phyloP scores from a whole-genome alignment of 2,113 vertebrate genomes.

The Stegostoma tigrinum region DNA sequence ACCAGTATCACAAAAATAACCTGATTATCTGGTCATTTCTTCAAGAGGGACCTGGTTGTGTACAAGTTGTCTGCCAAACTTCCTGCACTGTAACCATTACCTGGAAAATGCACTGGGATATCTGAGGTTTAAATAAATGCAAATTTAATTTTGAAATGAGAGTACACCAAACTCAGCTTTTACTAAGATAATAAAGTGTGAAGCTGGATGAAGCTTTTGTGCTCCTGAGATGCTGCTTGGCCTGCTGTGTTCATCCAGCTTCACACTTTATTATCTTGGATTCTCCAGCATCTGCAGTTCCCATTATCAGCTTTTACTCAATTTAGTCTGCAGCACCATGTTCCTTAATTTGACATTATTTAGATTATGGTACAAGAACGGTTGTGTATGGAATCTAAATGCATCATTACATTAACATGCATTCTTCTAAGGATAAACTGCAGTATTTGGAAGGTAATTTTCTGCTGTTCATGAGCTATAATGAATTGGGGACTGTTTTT shows the following conservation, averaged over 20 bases:
- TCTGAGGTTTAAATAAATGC: background rate
- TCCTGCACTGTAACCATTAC: background rate
- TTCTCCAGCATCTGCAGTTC: no score
- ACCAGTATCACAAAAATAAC: no score
- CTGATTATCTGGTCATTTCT: background rate
- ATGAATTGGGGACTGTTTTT: background rate
- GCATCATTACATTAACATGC: background rate
- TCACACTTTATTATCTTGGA: no score
- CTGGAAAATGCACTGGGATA: background rate
- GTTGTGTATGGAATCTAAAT: background rate
- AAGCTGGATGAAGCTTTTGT: no score
- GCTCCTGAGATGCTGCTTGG: no score
- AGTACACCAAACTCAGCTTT: background rate
- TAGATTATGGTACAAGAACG: background rate
- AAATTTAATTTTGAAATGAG: background rate
- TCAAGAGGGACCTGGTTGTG: no score
- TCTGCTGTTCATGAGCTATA: background rate
- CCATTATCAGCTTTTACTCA: background rate
- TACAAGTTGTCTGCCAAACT: background rate
- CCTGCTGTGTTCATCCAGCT: no score
- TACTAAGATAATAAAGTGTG: no score
- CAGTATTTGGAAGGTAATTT: background rate
- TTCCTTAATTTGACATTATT: background rate
- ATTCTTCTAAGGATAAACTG: no score
- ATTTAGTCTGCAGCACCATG: background rate